Percentiles rank a stretch among this genome's conserved stretches.
These are phyloP conservation scores for Rotaria sp. DNA, from an alignment of 2,888 invertebrate species.

Conservation along the genomic window DNA sequence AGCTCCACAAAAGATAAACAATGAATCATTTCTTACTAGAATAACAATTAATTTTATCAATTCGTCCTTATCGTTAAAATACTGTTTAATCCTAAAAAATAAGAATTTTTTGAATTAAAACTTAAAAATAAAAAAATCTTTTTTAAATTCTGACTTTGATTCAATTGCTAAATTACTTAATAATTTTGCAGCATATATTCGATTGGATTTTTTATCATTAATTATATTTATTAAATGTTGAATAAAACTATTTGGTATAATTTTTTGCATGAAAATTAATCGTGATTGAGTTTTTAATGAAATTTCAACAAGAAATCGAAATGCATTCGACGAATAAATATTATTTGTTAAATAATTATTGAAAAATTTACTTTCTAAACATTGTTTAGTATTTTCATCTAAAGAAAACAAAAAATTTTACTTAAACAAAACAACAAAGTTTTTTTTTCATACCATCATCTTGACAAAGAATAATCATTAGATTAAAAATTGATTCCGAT, in stretches of 20 bases:
- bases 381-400: conserved; percentile 34
- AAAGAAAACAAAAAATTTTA: not conserved
- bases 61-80: not conserved
- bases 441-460: conserved; percentile 32
- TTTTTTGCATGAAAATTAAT: not conserved
- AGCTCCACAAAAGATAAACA: too few relatives aligned
- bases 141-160: not conserved
- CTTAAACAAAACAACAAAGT: not conserved
- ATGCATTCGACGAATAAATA: not conserved
- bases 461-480: conserved; percentile 14
- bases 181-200: not conserved
- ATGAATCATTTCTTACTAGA: not conserved
- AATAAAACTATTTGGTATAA: not conserved
- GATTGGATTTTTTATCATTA: not conserved
- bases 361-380: conserved; percentile 30
- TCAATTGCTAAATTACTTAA: conserved; percentile 5
- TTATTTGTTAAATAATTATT: not conserved
- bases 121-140: not conserved
- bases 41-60: not conserved
- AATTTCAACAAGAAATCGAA: conserved; percentile 12
- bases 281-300: not conserved
- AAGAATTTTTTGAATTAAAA: not conserved
- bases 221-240: conserved; percentile 14
- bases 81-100: not conserved
- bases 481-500: conserved; percentile 20